Evolutionary conservation across 2,113 vertebrate genomes (phyloP), one percentile per base, ranked within the genome.

Genomic region (Cavia aperea): DNA sequence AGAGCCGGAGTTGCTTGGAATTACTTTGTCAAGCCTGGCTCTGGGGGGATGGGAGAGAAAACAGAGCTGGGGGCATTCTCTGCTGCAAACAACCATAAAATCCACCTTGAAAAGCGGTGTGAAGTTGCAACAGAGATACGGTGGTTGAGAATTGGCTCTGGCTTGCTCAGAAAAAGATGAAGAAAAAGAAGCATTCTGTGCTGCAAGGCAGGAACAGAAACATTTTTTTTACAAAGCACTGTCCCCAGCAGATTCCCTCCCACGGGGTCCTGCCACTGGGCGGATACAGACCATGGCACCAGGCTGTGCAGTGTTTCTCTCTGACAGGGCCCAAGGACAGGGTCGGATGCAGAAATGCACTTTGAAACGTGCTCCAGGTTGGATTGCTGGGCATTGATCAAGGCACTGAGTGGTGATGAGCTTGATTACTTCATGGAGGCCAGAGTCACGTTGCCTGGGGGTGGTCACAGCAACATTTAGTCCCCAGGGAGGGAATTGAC

Each of bases 51-150:
- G 83, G 91, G 33, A 31, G 49, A 73, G 83, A 81, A 81, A 72
- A 54, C 24, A 94, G 26, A 49, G 66, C 94, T 88, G 24, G n/a
- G 58, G 82, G 82, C 87, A 86, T 16, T 89, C 56, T 96, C 79
- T 58, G 33, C 95, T 70, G n/a, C 18, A 19, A 21, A 33, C 87
- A 46, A n/a, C 54, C 65, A 82, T 94, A 81, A 95, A 97, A 94
- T 96, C 72, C 19, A 75, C 93, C 91, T 88, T 87, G 91, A 94
- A 95, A 95, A 94, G 51, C 51, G 2, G 77, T 12, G 9, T 46
- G 73, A 93, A 96, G 89, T 96, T 95, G 87, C 75, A 93, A 82
- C 46, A 90, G 83, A 95, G 92, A 91, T 96, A 65, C 18, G 36
- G 72, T 78, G 62, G 60, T 82, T 88, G 92, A 63, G 72, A 89